These are phyloP conservation scores for Carcina quercana DNA, from an alignment of 2,888 invertebrate species.

Conservation along the genomic window DNA sequence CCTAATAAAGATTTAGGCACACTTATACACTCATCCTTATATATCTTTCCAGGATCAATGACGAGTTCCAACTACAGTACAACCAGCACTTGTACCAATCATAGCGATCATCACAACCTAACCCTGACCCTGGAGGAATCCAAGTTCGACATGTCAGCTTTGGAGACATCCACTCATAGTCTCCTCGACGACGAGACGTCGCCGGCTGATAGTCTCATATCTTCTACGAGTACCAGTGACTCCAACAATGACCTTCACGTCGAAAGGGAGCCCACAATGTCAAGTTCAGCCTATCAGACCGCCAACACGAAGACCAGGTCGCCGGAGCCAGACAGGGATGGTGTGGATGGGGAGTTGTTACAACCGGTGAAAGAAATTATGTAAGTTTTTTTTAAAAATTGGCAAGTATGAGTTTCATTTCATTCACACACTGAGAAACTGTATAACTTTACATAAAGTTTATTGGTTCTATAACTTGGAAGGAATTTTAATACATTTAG, in stretches of 20 bases:
- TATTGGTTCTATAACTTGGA: too few relatives aligned
- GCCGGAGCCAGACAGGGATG: constrained; percentile 48
- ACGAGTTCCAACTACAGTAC: constrained; percentile 70
- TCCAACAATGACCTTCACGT: constrained; percentile 69
- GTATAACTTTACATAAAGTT: too few relatives aligned
- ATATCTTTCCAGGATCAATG: constrained; percentile 56
- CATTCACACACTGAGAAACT: too few relatives aligned
- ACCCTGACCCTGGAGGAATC: constrained; percentile 81
- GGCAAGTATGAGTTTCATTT: too few relatives aligned
- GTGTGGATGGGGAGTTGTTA: constrained; percentile 47
- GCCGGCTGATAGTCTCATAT: constrained; percentile 86
- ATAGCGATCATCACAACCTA: constrained; percentile 68
- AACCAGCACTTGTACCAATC: constrained; percentile 66
- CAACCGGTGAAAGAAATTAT: constrained; percentile 44
- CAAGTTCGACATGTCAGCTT: constrained; percentile 83
- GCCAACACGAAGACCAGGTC: constrained; percentile 71
- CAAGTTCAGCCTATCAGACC: constrained; percentile 63
- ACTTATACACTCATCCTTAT: too few relatives aligned
- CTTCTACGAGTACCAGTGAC: constrained; percentile 77
- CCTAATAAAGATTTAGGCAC: too few relatives aligned
- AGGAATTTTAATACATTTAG: too few relatives aligned
- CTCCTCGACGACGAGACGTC: constrained; percentile 88
- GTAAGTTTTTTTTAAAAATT: too few relatives aligned
- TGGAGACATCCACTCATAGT: constrained; percentile 79
- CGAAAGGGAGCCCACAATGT: constrained; percentile 63